Evolutionary conservation across 1,140 invertebrate genomes (phyloP).

Genomic region (Eciton burchellii): DNA sequence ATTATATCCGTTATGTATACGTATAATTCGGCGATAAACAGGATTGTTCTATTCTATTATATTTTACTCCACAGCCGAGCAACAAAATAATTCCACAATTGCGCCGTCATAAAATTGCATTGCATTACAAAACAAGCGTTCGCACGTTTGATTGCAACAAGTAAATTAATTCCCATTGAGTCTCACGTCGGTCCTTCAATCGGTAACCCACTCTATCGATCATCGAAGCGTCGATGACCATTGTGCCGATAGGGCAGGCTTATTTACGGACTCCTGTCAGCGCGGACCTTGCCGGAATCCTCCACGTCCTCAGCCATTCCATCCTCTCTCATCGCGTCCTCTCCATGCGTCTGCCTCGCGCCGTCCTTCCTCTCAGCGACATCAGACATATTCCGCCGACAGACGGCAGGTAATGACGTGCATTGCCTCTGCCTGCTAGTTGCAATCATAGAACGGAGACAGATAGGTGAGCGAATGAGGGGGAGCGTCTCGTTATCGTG

Average conservation of each 20-base stretch:
- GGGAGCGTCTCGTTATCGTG: constrained; percentile 46
- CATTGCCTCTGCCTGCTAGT: constrained; percentile 35
- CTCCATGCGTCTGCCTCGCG: constrained; percentile 6
- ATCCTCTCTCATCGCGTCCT: constrained; percentile 4
- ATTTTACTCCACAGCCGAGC: background rate
- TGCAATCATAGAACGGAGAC: constrained; percentile 56
- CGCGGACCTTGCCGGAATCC: constrained; percentile 29
- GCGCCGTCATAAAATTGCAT: too few relatives aligned
- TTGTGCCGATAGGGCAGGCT: constrained; percentile 51
- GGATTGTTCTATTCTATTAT: background rate
- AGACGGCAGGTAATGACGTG: constrained; percentile 65
- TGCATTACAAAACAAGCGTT: background rate
- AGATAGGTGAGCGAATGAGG: constrained; percentile 43
- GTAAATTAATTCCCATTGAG: background rate
- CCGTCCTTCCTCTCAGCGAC: constrained; percentile 62
- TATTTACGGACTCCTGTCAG: constrained; percentile 67
- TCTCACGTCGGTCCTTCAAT: constrained; percentile 11
- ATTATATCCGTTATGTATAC: background rate
- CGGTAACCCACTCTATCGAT: constrained; percentile 34
- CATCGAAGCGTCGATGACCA: constrained; percentile 38
- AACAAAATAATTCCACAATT: too few relatives aligned
- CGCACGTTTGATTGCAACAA: constrained; percentile 16
- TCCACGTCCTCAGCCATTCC: constrained; percentile 23
- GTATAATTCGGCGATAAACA: too few relatives aligned
- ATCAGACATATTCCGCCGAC: constrained; percentile 60